A percentile compares a stretch with the other conserved stretches of the same genome.
phyloP scores from a whole-genome alignment of 37 sponge, comb jelly and placozoan genomes.

The Haliclona indistincta region DNA sequence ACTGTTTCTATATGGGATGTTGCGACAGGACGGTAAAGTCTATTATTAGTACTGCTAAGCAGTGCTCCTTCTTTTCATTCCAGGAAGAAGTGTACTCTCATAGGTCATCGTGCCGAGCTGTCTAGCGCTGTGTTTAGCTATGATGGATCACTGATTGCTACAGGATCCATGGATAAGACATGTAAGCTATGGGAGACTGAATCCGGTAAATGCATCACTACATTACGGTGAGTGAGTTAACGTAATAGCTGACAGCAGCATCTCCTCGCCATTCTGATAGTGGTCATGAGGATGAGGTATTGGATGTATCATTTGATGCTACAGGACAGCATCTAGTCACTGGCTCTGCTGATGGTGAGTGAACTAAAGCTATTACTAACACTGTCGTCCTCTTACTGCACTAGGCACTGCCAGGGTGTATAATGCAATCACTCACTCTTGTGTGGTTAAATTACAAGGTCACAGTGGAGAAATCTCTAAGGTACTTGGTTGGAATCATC shows the following conservation, averaged over 20 bases:
- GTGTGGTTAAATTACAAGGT: conserved; percentile 74
- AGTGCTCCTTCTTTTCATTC: background rate
- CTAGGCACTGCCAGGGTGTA: conserved; percentile 78
- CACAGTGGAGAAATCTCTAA: conserved; percentile 95
- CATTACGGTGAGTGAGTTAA: conserved; percentile 54
- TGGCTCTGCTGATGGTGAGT: conserved; percentile 89
- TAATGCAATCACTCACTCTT: conserved; percentile 59
- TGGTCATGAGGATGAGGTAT: conserved; percentile 92
- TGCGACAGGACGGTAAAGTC: conserved; percentile 65
- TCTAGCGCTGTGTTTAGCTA: conserved; percentile 91
- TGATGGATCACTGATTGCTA: conserved; percentile 77
- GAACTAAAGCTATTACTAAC: background rate
- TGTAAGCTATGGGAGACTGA: conserved; percentile 89
- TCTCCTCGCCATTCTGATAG: conserved; percentile 16
- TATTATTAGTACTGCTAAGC: background rate
- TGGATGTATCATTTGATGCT: conserved; percentile 92
- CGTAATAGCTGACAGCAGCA: background rate
- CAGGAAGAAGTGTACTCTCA: conserved; percentile 65
- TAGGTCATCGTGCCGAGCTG: conserved; percentile 92
- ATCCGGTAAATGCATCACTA: conserved; percentile 69
- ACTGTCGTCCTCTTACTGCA: background rate
- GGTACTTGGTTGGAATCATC: conserved; percentile 11
- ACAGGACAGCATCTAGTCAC: conserved; percentile 88
- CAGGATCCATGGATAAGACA: conserved; percentile 96
- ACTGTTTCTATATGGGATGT: conserved; percentile 90